Conservation (phyloP, 2,888 invertebrate species). For the Arenicola marina region DNA sequence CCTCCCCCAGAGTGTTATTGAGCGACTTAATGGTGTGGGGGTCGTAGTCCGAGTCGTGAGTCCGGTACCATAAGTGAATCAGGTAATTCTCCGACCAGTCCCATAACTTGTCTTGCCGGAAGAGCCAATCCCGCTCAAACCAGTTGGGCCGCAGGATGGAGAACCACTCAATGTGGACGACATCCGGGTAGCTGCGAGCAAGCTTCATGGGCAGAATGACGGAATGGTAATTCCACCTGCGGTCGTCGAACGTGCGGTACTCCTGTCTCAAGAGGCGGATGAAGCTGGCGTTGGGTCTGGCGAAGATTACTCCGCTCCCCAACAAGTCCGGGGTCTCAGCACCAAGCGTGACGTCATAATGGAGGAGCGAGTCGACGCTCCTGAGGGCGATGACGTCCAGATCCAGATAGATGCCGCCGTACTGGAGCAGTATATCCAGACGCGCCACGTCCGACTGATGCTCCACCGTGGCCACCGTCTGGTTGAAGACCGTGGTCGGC, state of each 20-base stretch:
- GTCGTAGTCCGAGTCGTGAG: conserved; percentile 24
- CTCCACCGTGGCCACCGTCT: conserved; percentile 20
- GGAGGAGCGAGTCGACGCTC: conserved; percentile 38
- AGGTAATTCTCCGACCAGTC: conserved; percentile 32
- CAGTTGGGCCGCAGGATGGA: conserved; percentile 31
- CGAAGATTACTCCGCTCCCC: conserved; percentile 45
- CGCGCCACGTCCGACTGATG: conserved; percentile 36
- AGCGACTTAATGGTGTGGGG: conserved; percentile 23
- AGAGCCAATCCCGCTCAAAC: conserved; percentile 27
- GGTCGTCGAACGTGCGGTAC: conserved; percentile 33
- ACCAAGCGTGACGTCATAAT: conserved; percentile 42
- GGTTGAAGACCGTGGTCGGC: conserved; percentile 21
- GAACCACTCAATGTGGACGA: conserved; percentile 33
- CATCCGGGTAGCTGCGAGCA: conserved; percentile 20
- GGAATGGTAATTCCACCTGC: conserved; percentile 29
- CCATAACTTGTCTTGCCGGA: conserved; percentile 27
- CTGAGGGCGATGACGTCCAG: conserved; percentile 47
- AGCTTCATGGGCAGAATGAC: conserved; percentile 26
- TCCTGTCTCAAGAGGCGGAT: conserved; percentile 41
- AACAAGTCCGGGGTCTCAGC: conserved; percentile 39
- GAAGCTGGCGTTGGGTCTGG: conserved; percentile 39
- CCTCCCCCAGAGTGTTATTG: conserved; percentile 33
- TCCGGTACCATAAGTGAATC: conserved; percentile 31
- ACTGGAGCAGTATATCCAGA: conserved; percentile 27
- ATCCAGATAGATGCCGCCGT: conserved; percentile 55